phyloP scores from a whole-genome alignment of 1,140 invertebrate genomes.

The Rhynchophorus ferrugineus region DNA sequence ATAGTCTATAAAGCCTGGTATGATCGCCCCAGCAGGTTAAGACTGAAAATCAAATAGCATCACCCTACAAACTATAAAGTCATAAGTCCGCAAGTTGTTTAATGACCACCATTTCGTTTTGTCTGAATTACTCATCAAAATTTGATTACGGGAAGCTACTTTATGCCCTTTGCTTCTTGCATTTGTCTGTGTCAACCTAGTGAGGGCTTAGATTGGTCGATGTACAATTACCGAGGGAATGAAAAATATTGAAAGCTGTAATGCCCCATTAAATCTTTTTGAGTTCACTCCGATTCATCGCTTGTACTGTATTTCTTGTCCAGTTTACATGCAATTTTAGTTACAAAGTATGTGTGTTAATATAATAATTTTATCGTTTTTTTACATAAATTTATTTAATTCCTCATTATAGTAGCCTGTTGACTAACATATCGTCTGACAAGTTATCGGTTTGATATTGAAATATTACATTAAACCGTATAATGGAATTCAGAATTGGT shows the following conservation, averaged over 20 bases:
- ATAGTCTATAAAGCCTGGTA: constrained; percentile 8
- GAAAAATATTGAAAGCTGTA: constrained; percentile 10
- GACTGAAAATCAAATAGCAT: constrained; percentile 15
- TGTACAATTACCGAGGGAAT: constrained; percentile 3
- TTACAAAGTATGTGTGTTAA: too few relatives aligned
- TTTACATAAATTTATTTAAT: too few relatives aligned
- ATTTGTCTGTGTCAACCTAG: constrained; percentile 21
- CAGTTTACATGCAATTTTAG: too few relatives aligned
- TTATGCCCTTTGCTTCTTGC: constrained; percentile 25
- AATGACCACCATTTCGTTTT: constrained; percentile 37
- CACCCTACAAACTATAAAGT: constrained; percentile 32
- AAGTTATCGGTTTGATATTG: too few relatives aligned
- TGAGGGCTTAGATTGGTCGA: constrained; percentile 8
- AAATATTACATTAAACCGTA: too few relatives aligned
- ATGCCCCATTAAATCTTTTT: constrained; percentile 7
- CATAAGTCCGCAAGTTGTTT: constrained; percentile 33
- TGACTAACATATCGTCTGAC: too few relatives aligned
- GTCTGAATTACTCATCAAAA: constrained; percentile 39
- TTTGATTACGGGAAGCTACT: constrained; percentile 36
- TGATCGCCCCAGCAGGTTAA: constrained; percentile 7
- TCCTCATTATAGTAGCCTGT: too few relatives aligned
- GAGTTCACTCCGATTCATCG: not conserved
- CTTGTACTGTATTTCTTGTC: constrained; percentile 16
- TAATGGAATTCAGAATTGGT: too few relatives aligned
- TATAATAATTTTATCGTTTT: too few relatives aligned